Conservation (phyloP, 2,888 invertebrate genomes). For the Andrena flavipes region DNA sequence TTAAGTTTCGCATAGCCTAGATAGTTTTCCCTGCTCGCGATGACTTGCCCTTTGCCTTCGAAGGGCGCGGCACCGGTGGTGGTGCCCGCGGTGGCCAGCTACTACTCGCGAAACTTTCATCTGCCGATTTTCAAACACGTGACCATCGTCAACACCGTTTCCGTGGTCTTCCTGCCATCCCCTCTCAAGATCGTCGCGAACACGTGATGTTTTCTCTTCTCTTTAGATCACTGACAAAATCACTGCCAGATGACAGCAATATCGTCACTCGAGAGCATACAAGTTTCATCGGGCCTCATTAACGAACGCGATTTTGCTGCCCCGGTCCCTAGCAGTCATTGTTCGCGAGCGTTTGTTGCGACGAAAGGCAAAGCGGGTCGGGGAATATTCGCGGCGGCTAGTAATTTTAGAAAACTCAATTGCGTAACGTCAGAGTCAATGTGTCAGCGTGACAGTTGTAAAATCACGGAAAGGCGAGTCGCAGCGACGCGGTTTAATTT, state of each 20-base stretch:
- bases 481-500: neutral
- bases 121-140: conserved; percentile 80
- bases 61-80: conserved; percentile 70
- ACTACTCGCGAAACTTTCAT: conserved; percentile 80
- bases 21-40: conserved; percentile 49
- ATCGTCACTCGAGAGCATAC: neutral
- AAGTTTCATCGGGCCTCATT: conserved; percentile 8
- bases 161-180: conserved; percentile 78
- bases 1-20: neutral
- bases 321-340: neutral
- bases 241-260: neutral
- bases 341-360: conserved; percentile 10
- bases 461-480: neutral
- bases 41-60: conserved; percentile 81
- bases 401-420: conserved; percentile 41
- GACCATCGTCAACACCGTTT: conserved; percentile 78
- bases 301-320: conserved; percentile 1
- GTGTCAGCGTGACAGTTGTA: conserved; percentile 10
- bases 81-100: conserved; percentile 73
- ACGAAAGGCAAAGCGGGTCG: conserved; percentile 3
- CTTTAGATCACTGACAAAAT: neutral
- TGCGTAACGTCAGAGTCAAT: neutral
- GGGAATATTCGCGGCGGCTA: neutral
- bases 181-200: conserved; percentile 77
- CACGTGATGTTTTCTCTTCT: conserved; percentile 26